Percentiles rank a stretch among this genome's conserved stretches.
These are phyloP conservation scores for Ceyx cyanopectus DNA, from an alignment of 2,113 vertebrate species.

Conservation along the genomic window DNA sequence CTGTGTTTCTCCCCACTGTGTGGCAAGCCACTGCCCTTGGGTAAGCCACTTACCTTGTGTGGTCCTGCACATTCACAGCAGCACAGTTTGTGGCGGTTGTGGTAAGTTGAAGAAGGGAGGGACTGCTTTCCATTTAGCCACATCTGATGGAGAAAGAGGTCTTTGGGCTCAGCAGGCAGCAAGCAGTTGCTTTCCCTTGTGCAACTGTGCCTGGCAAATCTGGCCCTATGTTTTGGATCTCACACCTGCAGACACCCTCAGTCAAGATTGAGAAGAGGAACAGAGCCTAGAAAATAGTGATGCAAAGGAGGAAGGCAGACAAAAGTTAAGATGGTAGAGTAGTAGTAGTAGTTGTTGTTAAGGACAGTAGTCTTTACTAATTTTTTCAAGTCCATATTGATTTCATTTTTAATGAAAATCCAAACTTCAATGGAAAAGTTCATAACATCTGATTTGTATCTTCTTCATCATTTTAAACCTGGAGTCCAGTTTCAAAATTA, in stretches of 20 bases:
- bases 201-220: background rate
- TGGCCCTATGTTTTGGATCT: accelerated
- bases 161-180: background rate
- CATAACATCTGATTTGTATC: background rate
- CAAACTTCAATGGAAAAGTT: background rate
- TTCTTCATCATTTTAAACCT: constrained; percentile 7
- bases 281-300: background rate
- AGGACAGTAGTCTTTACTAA: background rate
- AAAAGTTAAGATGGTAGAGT: background rate
- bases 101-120: background rate
- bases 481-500: background rate
- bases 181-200: background rate
- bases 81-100: accelerated
- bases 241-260: background rate
- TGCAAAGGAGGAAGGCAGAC: background rate
- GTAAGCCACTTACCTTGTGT: background rate
- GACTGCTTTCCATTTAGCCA: background rate
- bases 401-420: constrained; percentile 5
- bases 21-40: accelerated
- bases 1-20: background rate
- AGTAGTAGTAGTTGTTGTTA: too few relatives aligned
- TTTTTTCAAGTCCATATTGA: background rate
- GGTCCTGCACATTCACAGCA: accelerated
- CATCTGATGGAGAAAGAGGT: background rate
- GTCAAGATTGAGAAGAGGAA: background rate